Evolutionary conservation across 2,888 invertebrate genomes (phyloP).

Genomic region (Cephus sareptanus): DNA sequence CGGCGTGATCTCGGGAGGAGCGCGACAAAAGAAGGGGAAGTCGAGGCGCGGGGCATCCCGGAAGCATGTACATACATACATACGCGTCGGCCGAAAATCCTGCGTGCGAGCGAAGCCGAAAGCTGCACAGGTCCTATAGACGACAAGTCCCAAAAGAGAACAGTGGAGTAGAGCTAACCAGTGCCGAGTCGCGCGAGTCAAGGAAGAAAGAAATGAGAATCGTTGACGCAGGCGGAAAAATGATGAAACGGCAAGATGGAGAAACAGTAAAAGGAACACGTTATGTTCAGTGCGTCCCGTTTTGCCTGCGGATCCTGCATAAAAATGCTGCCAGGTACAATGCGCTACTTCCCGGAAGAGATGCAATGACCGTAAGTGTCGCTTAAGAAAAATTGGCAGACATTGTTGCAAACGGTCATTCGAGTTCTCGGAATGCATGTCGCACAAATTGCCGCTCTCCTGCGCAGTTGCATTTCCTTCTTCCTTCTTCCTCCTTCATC

Average conservation of each 20-base stretch:
- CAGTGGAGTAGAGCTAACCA: no score
- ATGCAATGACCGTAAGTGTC: slow-evolving; percentile 38
- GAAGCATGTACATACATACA: slow-evolving; percentile 28
- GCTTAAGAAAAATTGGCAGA: slow-evolving; percentile 46
- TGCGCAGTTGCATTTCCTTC: background rate
- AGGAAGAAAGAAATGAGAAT: no score
- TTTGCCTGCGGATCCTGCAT: background rate
- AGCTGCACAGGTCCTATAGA: background rate
- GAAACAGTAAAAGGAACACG: no score
- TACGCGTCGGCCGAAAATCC: slow-evolving; percentile 36
- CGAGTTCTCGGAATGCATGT: slow-evolving; percentile 47
- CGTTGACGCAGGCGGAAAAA: no score
- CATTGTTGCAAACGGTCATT: slow-evolving; percentile 46
- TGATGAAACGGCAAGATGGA: no score
- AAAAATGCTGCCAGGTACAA: slow-evolving; percentile 43
- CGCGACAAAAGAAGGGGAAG: slow-evolving; percentile 25
- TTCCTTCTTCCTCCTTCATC: no score
- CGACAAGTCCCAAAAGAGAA: no score
- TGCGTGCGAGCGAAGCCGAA: slow-evolving; percentile 17
- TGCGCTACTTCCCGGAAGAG: slow-evolving; percentile 47
- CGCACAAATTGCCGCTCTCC: slow-evolving; percentile 41
- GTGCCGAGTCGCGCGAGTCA: no score
- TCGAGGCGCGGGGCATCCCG: slow-evolving; percentile 45
- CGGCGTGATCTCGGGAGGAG: background rate
- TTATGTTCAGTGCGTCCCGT: no score